Base-by-base conservation (phyloP, 2,888 invertebrate genomes). In the Druceiella hillmani region DNA sequence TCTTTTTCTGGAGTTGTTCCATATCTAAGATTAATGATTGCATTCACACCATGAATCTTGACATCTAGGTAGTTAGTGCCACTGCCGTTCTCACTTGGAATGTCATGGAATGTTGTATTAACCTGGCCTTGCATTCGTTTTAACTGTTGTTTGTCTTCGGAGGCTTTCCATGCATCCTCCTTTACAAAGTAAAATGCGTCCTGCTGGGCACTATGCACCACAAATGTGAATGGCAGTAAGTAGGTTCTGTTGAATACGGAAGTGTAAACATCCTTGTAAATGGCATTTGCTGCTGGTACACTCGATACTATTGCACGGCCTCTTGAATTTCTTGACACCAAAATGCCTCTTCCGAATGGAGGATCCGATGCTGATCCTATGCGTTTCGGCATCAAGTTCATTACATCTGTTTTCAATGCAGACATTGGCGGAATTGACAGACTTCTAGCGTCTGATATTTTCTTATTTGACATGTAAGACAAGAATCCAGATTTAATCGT, bases 101-200 rank as follows among this genome's bases (percentile, higher is more conserved):
- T 80, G 57, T 91, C 90, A 61, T 91, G 90, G 77, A 89, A 88
- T 13, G 92, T 91, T 36, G 89, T 88, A 59, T 93, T 93, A 30
- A 92, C 83, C 59, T 90, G 87, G 4, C 90, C 88, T 51, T 91
- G 91, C 52, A 93, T 76, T 6, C 92, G 79, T 58, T 92, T 91
- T 50, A 93, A 62, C 56, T 92, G 91, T 45, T 86, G 88, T 50
- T 87, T 82, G 58, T 93, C 92, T 54, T 91, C 90, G 42, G 82
- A 83, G 4, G 90, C 88, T 26, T 89, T 82, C 89, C 90, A 90
- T 2, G 85, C 81, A 48, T 90, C 88, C 56, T 91, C 90, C 57
- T 93, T 93, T 11, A 92, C 89, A 58, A 93, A 93, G 65, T 88
- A 91, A 69, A 93, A 92, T 7, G 89, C 87, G 57, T 93, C 92